Conservation (phyloP, 2,888 invertebrate genomes). For the Meteorus cinctellus region DNA sequence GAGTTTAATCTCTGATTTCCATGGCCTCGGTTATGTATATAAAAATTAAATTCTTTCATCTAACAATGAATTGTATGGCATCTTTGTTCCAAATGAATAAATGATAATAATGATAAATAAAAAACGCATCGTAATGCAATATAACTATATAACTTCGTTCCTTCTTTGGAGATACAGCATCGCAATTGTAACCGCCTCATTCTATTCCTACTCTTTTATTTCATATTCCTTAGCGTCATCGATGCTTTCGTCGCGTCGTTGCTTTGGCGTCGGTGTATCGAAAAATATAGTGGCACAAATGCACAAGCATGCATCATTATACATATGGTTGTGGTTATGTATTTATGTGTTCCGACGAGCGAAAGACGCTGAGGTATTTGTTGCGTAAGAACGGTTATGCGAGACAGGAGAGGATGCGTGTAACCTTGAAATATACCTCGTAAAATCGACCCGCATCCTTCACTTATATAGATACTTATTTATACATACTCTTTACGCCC, state of each 20-base stretch:
- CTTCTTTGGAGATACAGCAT: too few relatives aligned
- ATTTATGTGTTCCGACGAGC: not conserved
- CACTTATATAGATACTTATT: conserved; percentile 28
- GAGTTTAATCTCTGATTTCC: too few relatives aligned
- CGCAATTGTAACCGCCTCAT: too few relatives aligned
- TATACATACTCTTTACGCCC: too few relatives aligned
- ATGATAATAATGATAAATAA: not conserved
- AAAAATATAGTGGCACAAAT: too few relatives aligned
- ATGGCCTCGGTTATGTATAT: too few relatives aligned
- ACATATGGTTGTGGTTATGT: not conserved
- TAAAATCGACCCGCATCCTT: conserved; percentile 42
- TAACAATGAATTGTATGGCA: not conserved
- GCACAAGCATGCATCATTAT: not conserved
- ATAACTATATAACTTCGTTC: not conserved
- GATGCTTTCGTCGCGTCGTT: too few relatives aligned
- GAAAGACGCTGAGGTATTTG: conserved; percentile 43
- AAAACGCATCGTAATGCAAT: not conserved
- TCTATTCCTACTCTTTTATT: too few relatives aligned
- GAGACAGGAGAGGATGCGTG: conserved; percentile 45
- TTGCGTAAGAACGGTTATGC: conserved; percentile 59
- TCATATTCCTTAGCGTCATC: too few relatives aligned
- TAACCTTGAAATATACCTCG: conserved; percentile 58
- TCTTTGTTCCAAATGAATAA: not conserved
- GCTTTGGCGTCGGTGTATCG: too few relatives aligned
- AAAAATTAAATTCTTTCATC: not conserved